phyloP scores from a whole-genome alignment of 2,888 invertebrate genomes.

The Spisula solida region DNA sequence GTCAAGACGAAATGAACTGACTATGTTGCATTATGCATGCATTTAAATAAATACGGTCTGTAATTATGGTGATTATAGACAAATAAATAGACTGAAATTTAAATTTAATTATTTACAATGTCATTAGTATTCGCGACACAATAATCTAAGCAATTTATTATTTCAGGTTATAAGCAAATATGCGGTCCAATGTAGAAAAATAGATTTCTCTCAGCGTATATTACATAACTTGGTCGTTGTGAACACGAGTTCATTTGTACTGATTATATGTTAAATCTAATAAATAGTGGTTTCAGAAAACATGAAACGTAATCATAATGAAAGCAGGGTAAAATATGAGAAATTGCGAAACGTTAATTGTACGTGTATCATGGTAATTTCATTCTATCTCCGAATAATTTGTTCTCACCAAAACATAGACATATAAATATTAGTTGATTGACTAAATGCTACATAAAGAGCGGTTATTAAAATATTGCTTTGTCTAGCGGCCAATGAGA shows the following conservation, averaged over 20 bases:
- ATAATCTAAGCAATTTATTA: conserved; percentile 27
- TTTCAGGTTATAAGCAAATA: conserved; percentile 8
- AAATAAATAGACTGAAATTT: conserved; percentile 20
- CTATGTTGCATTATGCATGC: conserved; percentile 34
- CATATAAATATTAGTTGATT: conserved; percentile 5
- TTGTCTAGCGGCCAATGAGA: conserved; percentile 7
- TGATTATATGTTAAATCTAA: neutral
- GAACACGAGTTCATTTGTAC: neutral
- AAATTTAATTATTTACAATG: conserved; percentile 19
- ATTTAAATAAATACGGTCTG: conserved; percentile 39
- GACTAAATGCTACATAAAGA: neutral
- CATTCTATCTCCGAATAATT: neutral
- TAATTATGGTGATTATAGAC: conserved; percentile 35
- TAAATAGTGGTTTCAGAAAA: neutral
- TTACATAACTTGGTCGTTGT: conserved; percentile 11
- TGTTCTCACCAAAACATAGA: neutral
- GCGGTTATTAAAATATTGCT: neutral
- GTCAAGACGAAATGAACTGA: conserved; percentile 2
- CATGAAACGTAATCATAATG: neutral
- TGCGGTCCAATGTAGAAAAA: conserved; percentile 5
- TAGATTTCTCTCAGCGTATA: neutral
- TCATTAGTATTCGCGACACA: conserved; percentile 19
- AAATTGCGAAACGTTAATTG: neutral
- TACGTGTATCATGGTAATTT: neutral
- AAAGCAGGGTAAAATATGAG: neutral